These are phyloP conservation scores for Oxyruncus cristatus DNA, from an alignment of 2,113 vertebrate genomes.

Conservation along the genomic window DNA sequence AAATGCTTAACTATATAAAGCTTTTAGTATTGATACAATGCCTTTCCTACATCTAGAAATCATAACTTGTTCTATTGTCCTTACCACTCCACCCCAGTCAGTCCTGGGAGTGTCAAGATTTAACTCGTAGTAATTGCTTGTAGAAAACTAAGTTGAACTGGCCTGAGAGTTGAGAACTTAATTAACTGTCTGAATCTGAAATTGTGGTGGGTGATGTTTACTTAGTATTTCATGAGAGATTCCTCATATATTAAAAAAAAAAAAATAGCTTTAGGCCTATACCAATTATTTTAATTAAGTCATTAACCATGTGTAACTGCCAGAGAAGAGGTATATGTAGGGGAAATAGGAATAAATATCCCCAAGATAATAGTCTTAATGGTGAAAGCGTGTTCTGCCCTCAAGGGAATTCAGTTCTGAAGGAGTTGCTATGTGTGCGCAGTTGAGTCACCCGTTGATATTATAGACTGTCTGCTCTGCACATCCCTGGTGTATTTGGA, in stretches of 20 bases:
- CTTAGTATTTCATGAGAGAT: constrained; percentile 12
- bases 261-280: constrained; percentile 23
- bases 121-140: neutral
- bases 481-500: neutral
- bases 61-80: neutral
- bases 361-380: neutral
- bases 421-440: neutral
- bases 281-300: constrained; percentile 55
- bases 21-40: neutral
- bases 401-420: neutral
- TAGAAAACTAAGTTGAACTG: neutral
- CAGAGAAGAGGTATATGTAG: neutral
- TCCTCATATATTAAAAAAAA: constrained; percentile 14
- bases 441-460: neutral
- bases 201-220: constrained; percentile 30
- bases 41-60: neutral
- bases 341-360: neutral
- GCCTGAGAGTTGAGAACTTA: constrained; percentile 1
- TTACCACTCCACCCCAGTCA: neutral
- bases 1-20: neutral
- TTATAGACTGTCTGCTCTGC: neutral
- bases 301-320: neutral
- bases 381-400: neutral
- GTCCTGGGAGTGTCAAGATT: neutral
- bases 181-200: constrained; percentile 31